A percentile compares a stretch with the other conserved stretches of the same genome.
Conservation (phyloP, 2,113 vertebrate species). For the Rana temporaria region DNA sequence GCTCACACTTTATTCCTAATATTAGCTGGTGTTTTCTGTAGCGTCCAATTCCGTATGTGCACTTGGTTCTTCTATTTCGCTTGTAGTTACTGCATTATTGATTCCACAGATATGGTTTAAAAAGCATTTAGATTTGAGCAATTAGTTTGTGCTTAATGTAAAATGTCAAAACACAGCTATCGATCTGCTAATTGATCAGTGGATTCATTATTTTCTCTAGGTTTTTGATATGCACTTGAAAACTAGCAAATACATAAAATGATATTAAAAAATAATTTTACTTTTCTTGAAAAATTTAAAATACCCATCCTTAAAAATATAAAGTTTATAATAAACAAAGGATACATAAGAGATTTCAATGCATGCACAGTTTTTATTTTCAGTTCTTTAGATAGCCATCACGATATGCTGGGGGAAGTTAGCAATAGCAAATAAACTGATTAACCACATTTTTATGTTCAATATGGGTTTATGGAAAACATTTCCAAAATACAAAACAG, state of each 20-base stretch:
- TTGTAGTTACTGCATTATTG: conserved; percentile 77
- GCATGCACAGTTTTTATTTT: too few species aligned
- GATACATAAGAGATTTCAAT: too few species aligned
- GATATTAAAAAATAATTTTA: too few species aligned
- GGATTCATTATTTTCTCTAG: conserved; percentile 78
- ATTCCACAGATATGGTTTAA: conserved; percentile 83
- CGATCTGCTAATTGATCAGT: conserved; percentile 85
- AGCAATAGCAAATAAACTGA: too few species aligned
- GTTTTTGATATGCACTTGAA: conserved; percentile 31
- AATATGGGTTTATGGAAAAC: too few species aligned
- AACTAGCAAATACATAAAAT: not conserved
- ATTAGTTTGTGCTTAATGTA: conserved; percentile 95
- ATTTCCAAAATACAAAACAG: too few species aligned
- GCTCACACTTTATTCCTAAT: not conserved
- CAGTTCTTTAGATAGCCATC: too few species aligned
- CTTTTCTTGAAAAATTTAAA: too few species aligned
- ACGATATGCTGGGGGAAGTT: too few species aligned
- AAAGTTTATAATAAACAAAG: too few species aligned
- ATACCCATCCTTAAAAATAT: too few species aligned
- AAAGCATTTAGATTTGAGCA: conserved; percentile 89
- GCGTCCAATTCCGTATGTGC: conserved; percentile 37
- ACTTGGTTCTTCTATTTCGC: conserved; percentile 65
- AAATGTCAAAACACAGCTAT: conserved; percentile 89
- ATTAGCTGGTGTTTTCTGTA: conserved; percentile 1
- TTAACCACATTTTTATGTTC: too few species aligned